Evolutionary conservation across 2,888 invertebrate species (phyloP).

Genomic region (Hofmannophila pseudospretella): DNA sequence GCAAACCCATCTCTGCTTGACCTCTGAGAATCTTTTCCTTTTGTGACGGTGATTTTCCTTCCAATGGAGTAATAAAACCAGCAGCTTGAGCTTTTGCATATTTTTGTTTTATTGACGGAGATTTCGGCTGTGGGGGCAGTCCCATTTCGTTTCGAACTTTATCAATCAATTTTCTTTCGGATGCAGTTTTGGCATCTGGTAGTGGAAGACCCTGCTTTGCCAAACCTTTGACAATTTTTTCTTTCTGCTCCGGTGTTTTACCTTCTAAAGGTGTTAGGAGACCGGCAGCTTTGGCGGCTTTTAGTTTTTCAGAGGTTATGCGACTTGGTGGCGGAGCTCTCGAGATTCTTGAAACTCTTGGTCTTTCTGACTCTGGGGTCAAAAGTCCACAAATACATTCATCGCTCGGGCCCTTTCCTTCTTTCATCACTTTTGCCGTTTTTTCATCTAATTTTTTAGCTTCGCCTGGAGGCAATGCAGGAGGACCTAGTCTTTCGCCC

Average conservation of each 20-base stretch:
- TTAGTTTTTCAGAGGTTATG: neutral
- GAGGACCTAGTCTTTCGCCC: neutral
- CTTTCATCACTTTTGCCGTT: slow-evolving; percentile 27
- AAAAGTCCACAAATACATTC: slow-evolving; percentile 31
- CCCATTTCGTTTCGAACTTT: slow-evolving; percentile 22
- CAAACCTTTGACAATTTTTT: slow-evolving; percentile 12
- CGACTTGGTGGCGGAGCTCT: slow-evolving; percentile 1
- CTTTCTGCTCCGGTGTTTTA: slow-evolving; percentile 18
- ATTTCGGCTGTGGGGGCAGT: slow-evolving; percentile 22
- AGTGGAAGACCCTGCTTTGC: slow-evolving; percentile 16
- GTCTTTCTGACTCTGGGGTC: slow-evolving; percentile 18
- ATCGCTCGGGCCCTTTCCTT: slow-evolving; percentile 28
- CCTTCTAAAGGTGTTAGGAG: slow-evolving; percentile 2
- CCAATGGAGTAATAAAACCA: slow-evolving; percentile 22
- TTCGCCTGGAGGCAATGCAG: slow-evolving; percentile 8
- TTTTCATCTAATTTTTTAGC: slow-evolving; percentile 21
- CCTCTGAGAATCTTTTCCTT: slow-evolving; percentile 37
- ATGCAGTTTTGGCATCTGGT: slow-evolving; percentile 30
- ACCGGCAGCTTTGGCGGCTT: slow-evolving; percentile 17
- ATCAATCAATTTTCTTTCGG: slow-evolving; percentile 29
- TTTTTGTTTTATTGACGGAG: slow-evolving; percentile 16
- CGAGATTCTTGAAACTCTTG: slow-evolving; percentile 7
- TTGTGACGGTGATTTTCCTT: slow-evolving; percentile 28
- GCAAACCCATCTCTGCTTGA: slow-evolving; percentile 33
- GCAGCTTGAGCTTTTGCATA: slow-evolving; percentile 20